Evolutionary conservation across 2,113 vertebrate species (phyloP).

Genomic region (Dryoscopus gambensis): DNA sequence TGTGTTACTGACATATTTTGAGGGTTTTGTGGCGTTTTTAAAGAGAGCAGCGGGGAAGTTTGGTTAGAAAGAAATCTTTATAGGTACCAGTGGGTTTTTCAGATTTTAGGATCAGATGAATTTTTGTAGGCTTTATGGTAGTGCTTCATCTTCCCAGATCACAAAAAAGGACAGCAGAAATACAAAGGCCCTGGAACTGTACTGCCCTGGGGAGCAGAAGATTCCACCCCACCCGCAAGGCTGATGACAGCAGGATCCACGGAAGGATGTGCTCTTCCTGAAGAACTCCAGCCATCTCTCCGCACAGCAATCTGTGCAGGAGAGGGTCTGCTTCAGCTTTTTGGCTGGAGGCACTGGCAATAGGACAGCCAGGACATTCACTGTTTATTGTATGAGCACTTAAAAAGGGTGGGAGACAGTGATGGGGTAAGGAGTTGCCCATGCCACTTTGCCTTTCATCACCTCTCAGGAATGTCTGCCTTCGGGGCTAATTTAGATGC

Average conservation of each 20-base stretch:
- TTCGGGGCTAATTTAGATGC: background rate
- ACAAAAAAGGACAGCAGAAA: background rate
- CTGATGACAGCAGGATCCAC: background rate
- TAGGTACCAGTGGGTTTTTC: background rate
- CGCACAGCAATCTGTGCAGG: background rate
- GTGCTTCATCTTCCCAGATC: background rate
- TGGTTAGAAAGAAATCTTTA: background rate
- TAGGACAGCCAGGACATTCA: background rate
- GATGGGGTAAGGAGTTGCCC: background rate
- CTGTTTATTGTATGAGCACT: background rate
- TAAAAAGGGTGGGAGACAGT: background rate
- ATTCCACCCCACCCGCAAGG: background rate
- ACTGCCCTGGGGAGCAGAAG: fast-evolving
- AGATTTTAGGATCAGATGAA: background rate
- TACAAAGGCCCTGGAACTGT: background rate
- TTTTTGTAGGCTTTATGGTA: background rate
- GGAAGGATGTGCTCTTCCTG: background rate
- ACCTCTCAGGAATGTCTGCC: background rate
- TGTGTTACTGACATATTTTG: background rate
- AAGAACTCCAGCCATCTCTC: background rate
- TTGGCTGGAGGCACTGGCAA: background rate
- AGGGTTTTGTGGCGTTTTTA: background rate
- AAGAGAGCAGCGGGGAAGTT: background rate
- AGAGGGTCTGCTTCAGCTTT: background rate
- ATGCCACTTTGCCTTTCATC: background rate